phyloP scores from a whole-genome alignment of 1,140 invertebrate genomes.

The Aethina tumida region DNA sequence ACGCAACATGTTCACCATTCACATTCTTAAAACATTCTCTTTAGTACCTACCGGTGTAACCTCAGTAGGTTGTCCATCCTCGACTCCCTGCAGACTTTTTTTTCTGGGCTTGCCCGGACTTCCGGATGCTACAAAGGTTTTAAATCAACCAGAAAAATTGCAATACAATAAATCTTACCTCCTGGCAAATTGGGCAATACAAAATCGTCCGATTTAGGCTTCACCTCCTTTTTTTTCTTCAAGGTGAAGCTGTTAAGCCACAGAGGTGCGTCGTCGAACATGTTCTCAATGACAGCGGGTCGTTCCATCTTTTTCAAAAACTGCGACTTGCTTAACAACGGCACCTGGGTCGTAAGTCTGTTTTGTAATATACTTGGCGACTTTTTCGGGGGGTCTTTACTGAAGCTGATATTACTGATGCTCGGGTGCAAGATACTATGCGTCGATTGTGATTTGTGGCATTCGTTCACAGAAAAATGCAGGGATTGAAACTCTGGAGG shows the following conservation, averaged over 20 bases:
- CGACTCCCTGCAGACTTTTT: constrained; percentile 16
- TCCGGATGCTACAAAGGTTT: constrained; percentile 3
- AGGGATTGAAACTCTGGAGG: constrained; percentile 26
- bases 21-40: not conserved
- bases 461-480: constrained; percentile 21
- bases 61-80: constrained; percentile 18
- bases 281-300: constrained; percentile 21
- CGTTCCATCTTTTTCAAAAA: constrained; percentile 27
- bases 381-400: constrained; percentile 21
- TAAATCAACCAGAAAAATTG: not conserved
- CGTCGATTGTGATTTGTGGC: constrained; percentile 21
- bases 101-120: constrained; percentile 1
- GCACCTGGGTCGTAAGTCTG: constrained; percentile 16
- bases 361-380: constrained; percentile 27
- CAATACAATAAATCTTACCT: constrained; percentile 28
- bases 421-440: constrained; percentile 28
- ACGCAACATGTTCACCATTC: not conserved
- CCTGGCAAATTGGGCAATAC: constrained; percentile 41
- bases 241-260: constrained; percentile 15
- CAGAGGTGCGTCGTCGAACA: constrained; percentile 14
- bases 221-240: constrained; percentile 19
- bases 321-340: constrained; percentile 20
- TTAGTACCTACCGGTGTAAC: constrained; percentile 32
- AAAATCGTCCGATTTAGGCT: constrained; percentile 34
- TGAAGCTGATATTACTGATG: constrained; percentile 33